Evolutionary conservation across 2,797 vertebrate species (phyloP).

Genomic region (Melanogrammus aeglefinus): DNA sequence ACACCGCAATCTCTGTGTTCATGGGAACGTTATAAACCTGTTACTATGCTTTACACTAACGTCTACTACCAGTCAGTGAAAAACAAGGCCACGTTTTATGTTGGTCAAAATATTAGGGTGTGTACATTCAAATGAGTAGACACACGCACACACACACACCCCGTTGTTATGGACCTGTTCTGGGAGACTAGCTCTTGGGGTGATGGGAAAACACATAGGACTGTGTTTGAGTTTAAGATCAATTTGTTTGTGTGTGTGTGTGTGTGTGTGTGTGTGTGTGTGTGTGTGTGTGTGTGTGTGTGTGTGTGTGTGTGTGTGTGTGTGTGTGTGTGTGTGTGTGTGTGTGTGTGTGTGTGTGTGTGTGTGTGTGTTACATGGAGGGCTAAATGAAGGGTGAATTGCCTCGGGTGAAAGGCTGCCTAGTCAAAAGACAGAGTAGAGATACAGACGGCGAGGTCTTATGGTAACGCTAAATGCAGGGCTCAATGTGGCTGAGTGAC

Average conservation of each 20-base stretch:
- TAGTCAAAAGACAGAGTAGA: not conserved
- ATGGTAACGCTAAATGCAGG: no score
- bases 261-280: slow-evolving; percentile 30
- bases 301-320: slow-evolving; percentile 28
- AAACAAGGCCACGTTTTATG: not conserved
- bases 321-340: slow-evolving; percentile 26
- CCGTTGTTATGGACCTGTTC: slow-evolving; percentile 49
- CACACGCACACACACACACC: slow-evolving; percentile 28
- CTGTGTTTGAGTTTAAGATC: slow-evolving; percentile 64
- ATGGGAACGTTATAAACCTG: not conserved
- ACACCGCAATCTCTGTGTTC: not conserved
- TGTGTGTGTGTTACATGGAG: slow-evolving; percentile 21
- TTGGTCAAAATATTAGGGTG: not conserved
- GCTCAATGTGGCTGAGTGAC: not conserved
- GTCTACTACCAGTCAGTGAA: not conserved
- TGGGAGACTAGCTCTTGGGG: slow-evolving; percentile 43
- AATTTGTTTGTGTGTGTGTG: slow-evolving; percentile 38
- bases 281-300: slow-evolving; percentile 34
- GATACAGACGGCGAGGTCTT: slow-evolving; percentile 7
- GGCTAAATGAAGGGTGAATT: slow-evolving; percentile 43
- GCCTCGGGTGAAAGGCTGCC: slow-evolving; percentile 26
- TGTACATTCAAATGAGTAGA: not conserved
- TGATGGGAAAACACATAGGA: slow-evolving; percentile 20
- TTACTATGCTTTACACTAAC: not conserved
- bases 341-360: slow-evolving; percentile 28